Conservation (phyloP, 1,140 invertebrate genomes). For the Drosophila gunungcola region DNA sequence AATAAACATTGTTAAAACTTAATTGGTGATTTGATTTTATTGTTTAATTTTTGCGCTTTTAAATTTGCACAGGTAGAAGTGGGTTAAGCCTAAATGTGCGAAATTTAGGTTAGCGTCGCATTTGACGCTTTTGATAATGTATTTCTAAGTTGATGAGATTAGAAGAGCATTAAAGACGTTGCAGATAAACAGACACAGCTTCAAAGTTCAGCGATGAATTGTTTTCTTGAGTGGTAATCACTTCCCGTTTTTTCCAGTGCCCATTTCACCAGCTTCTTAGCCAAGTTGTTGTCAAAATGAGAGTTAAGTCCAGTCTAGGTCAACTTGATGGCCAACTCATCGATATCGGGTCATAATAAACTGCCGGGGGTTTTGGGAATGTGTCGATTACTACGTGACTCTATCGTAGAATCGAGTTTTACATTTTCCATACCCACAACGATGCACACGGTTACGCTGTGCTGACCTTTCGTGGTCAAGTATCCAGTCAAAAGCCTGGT, state of each 20-base stretch:
- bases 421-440: slow-evolving; percentile 12
- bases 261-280: not conserved
- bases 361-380: slow-evolving; percentile 62
- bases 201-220: not conserved
- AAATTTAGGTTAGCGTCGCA: not conserved
- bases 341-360: slow-evolving; percentile 60
- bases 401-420: slow-evolving; percentile 56
- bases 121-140: not conserved
- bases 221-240: no score
- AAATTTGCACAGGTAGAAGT: not conserved
- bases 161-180: not conserved
- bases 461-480: slow-evolving; percentile 14
- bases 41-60: not conserved
- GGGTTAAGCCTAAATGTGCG: not conserved
- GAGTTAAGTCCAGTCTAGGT: not conserved
- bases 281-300: not conserved
- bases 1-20: no score
- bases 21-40: no score
- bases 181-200: not conserved
- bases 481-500: not conserved
- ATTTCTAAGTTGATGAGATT: not conserved
- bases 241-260: not conserved
- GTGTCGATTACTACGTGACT: slow-evolving; percentile 75
- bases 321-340: slow-evolving; percentile 1
- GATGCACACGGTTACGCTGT: slow-evolving; percentile 38